Evolutionary conservation across 1,140 invertebrate genomes (phyloP).

Genomic region (Apis dorsata): DNA sequence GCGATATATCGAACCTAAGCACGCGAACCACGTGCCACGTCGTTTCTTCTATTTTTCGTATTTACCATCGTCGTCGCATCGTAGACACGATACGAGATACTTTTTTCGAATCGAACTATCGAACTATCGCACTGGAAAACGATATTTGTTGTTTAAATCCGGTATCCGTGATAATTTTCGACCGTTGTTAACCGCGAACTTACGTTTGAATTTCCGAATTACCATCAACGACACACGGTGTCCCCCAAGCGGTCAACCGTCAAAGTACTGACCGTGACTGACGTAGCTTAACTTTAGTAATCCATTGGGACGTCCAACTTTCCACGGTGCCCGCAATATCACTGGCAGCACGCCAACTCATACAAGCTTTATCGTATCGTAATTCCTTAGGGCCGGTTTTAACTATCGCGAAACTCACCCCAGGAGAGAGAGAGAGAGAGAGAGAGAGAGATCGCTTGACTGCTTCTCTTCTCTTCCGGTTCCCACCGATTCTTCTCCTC

Average conservation of each 20-base stretch:
- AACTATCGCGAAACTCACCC: neutral
- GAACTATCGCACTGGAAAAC: too few relatives aligned
- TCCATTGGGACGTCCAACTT: neutral
- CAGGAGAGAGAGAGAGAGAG: too few relatives aligned
- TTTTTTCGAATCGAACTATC: too few relatives aligned
- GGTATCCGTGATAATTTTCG: too few relatives aligned
- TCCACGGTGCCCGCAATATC: neutral
- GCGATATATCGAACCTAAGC: constrained; percentile 59
- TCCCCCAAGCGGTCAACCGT: too few relatives aligned
- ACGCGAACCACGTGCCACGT: constrained; percentile 53
- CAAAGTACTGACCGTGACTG: too few relatives aligned
- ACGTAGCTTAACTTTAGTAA: too few relatives aligned
- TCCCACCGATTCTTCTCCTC: neutral
- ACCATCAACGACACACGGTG: too few relatives aligned
- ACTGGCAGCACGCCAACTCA: neutral
- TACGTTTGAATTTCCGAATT: neutral
- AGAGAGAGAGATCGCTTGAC: neutral
- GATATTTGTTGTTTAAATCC: too few relatives aligned
- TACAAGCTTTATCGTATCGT: constrained; percentile 69
- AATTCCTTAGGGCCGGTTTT: constrained; percentile 66
- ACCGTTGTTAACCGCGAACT: neutral
- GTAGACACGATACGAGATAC: too few relatives aligned
- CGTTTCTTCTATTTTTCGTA: constrained; percentile 31
- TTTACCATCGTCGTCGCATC: too few relatives aligned
- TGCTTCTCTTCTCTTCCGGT: neutral